These are phyloP conservation scores for Plusia festucae DNA, from an alignment of 2,888 invertebrate species.

Conservation along the genomic window DNA sequence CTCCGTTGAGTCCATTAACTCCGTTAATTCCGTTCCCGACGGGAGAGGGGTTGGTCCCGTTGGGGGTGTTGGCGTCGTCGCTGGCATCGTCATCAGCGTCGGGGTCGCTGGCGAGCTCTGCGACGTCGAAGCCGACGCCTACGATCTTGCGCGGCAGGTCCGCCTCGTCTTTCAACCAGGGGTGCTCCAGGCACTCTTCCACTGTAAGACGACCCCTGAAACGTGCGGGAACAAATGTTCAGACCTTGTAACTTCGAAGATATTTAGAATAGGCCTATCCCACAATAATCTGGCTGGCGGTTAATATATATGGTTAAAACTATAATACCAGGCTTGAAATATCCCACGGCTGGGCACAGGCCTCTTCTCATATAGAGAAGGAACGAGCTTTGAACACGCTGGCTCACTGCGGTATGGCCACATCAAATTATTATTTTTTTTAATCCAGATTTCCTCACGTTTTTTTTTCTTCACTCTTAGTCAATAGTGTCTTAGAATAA, in stretches of 20 bases:
- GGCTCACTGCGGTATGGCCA: no score
- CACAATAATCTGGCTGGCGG: no score
- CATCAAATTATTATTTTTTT: no score
- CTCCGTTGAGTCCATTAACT: conserved; percentile 62
- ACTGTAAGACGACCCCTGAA: conserved; percentile 96
- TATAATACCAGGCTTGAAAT: no score
- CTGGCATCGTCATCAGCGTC: conserved; percentile 68
- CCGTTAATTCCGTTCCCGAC: conserved; percentile 64
- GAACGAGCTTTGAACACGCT: no score
- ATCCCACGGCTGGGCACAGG: no score
- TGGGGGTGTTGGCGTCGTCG: conserved; percentile 60
- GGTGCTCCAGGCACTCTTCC: conserved; percentile 96
- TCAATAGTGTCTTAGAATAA: no score
- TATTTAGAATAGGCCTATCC: no score
- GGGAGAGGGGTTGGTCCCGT: conserved; percentile 47
- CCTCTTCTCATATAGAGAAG: no score
- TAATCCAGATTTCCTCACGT: no score
- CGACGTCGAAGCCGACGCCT: conserved; percentile 77
- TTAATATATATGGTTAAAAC: no score
- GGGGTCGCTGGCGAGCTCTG: conserved; percentile 72
- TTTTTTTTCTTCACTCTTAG: no score
- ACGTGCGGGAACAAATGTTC: conserved; percentile 48
- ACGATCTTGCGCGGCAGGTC: conserved; percentile 87
- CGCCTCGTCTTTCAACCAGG: conserved; percentile 94
- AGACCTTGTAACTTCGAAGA: neutral